Percentiles rank a stretch among this genome's conserved stretches.
These are phyloP conservation scores for Ostrea edulis DNA, from an alignment of 1,140 invertebrate genomes.

Conservation along the genomic window DNA sequence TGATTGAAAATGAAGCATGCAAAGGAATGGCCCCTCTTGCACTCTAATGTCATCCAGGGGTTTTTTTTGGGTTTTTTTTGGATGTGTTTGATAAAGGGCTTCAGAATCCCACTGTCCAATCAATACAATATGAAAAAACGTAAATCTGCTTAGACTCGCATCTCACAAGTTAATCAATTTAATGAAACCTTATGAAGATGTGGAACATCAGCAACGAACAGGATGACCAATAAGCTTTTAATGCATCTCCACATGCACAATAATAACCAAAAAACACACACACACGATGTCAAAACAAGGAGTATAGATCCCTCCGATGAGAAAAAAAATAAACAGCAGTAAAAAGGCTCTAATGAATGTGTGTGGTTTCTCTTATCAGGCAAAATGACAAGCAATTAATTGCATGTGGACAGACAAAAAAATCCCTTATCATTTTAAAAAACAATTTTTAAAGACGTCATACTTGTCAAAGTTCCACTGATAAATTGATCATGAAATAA, in stretches of 20 bases:
- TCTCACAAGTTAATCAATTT: neutral
- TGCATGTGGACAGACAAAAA: neutral
- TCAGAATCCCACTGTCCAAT: neutral
- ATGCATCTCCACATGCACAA: neutral
- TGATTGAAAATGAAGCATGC: constrained; percentile 10
- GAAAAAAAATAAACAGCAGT: neutral
- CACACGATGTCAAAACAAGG: neutral
- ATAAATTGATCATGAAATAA: neutral
- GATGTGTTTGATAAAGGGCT: neutral
- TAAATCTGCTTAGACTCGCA: neutral
- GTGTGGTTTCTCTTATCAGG: neutral
- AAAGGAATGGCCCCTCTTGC: neutral
- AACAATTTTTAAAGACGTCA: neutral
- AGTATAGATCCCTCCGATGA: neutral
- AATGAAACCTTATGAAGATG: neutral
- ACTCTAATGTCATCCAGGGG: neutral
- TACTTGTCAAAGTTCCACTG: neutral
- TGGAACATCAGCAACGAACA: neutral
- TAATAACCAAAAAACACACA: neutral
- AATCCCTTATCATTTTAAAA: neutral
- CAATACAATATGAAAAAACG: constrained; percentile 1
- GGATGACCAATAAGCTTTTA: neutral
- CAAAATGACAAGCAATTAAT: neutral
- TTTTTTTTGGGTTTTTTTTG: neutral
- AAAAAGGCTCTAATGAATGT: neutral